Evolutionary conservation across 1,140 invertebrate species (phyloP).

Genomic region (Araneus ventricosus): DNA sequence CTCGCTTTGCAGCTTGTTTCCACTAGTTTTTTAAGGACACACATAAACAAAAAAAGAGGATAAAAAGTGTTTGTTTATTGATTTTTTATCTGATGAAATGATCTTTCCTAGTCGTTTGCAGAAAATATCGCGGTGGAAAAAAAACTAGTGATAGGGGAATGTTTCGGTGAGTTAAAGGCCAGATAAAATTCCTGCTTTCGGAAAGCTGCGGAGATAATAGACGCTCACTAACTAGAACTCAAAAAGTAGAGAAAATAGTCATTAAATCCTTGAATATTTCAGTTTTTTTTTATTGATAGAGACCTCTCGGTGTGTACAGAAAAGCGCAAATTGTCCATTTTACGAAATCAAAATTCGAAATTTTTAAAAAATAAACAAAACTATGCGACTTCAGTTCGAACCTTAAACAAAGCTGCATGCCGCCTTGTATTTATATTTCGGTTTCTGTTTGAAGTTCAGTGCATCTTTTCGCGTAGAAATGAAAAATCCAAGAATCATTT

Average conservation of each 20-base stretch:
- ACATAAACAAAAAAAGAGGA: background rate
- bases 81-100: constrained; percentile 27
- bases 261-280: background rate
- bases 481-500: background rate
- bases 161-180: background rate
- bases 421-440: constrained; percentile 7
- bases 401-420: background rate
- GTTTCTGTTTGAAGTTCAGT: constrained; percentile 4
- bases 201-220: background rate
- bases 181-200: constrained; percentile 9
- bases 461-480: background rate
- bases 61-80: constrained; percentile 24
- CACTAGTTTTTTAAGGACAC: background rate
- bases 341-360: background rate
- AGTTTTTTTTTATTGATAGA: background rate
- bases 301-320: background rate
- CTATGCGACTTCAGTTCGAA: background rate
- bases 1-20: background rate
- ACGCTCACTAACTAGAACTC: background rate
- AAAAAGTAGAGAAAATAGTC: background rate
- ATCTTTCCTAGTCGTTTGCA: background rate
- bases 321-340: background rate
- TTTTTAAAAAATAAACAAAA: background rate
- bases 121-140: background rate
- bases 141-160: background rate